Base-by-base conservation (phyloP, 2,888 invertebrate species). In the Leucophenga montana region DNA sequence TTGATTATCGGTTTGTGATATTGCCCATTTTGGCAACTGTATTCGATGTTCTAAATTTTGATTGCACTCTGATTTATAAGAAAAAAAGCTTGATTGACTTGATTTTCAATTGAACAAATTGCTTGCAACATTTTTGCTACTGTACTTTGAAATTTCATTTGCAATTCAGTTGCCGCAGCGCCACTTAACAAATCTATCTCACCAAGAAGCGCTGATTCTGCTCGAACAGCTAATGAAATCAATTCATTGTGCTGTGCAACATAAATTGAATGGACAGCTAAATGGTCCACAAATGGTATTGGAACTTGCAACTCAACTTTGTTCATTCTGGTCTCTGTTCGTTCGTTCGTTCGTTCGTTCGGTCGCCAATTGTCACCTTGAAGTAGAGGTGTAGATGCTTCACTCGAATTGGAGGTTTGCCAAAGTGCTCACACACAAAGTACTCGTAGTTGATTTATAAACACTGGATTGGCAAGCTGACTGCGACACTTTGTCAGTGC, bases 251-350 rank as follows among this genome's bases (percentile, higher is more conserved):
- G 27, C 57, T 22, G 8, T 39, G 57, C 57, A 27, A 57, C 57
- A 57, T 57, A 57, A 57, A 57, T 57, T 57, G 57, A 27, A 27
- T 57, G 31, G 57, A 57, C 57, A 57, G 22, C 57, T 57, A 57
- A 57, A 57, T 57, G 57, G 14, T n/a, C 18, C 22, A 13, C 18
- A 54, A 20, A 20, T 20, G 20, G 16, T 53, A 20, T 9, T 8
- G 53, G 14, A 2, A 11, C 53, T 39, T 39, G 39, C 11, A 39
- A 39, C 39, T 39, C 39, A 39, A 39, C 54, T 27, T 27, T 1
- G 31, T 9, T 27, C 57, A 27, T n/a, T 22, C 11, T 14, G 11
- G 14, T n/a, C n/a, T n/a, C n/a, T n/a, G n/a, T n/a, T n/a, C n/a
- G n/a, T n/a, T n/a, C n/a, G n/a, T n/a, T n/a, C 20, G 56, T 56